These are phyloP conservation scores for Pangasianodon gigas DNA, from an alignment of 2,113 vertebrate species.

Conservation along the genomic window DNA sequence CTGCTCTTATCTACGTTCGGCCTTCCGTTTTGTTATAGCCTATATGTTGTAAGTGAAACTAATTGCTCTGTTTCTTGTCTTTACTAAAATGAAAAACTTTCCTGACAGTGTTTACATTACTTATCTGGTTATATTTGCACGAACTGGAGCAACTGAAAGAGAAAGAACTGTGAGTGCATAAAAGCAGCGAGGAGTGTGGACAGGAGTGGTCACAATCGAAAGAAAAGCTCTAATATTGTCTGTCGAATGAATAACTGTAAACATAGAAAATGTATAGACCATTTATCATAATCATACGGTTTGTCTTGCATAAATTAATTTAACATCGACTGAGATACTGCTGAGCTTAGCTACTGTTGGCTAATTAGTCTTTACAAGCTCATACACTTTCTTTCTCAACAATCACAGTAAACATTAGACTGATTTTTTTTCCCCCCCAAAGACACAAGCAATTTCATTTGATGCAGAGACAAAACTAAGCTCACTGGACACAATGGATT, in stretches of 20 bases:
- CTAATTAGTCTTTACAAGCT: neutral
- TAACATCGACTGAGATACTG: neutral
- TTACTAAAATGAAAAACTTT: neutral
- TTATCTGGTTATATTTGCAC: neutral
- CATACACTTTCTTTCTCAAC: neutral
- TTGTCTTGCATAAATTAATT: neutral
- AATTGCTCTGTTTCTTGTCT: too few species aligned
- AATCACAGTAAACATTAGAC: neutral
- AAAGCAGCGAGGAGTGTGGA: neutral
- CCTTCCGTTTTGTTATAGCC: neutral
- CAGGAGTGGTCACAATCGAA: neutral
- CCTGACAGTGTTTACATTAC: neutral
- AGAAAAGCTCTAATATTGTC: neutral
- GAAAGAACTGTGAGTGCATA: neutral
- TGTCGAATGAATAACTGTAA: neutral
- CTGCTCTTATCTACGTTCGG: neutral
- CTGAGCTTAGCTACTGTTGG: too few species aligned
- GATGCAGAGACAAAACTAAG: neutral
- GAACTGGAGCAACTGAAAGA: neutral
- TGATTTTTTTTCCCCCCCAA: neutral
- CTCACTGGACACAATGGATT: neutral
- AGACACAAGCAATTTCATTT: too few species aligned
- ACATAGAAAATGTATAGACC: too few species aligned
- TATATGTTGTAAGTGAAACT: neutral
- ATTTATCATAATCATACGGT: neutral